phyloP scores from a whole-genome alignment of 35 echinoderm and acorn worm genomes.

The Ophioderma brevispina region DNA sequence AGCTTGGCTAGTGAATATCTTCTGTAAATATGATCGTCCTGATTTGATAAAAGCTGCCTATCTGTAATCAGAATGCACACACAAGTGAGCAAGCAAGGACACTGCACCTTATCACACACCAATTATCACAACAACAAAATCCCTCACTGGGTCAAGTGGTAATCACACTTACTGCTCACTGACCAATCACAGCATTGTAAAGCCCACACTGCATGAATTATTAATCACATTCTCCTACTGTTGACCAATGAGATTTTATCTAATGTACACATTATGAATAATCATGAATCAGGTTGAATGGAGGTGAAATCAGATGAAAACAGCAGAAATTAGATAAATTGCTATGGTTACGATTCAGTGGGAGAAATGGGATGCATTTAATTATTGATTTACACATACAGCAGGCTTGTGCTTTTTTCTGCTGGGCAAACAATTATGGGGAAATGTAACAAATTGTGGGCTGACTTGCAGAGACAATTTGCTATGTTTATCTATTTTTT shows the following conservation, averaged over 20 bases:
- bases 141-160: neutral
- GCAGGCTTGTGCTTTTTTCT: neutral
- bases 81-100: neutral
- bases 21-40: neutral
- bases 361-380: neutral
- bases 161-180: neutral
- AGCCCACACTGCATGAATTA: neutral
- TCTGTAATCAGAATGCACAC: neutral
- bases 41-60: neutral
- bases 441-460: too few species aligned
- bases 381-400: neutral
- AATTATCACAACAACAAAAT: neutral
- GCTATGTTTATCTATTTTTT: too few species aligned
- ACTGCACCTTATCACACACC: neutral
- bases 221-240: neutral
- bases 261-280: neutral
- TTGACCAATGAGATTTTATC: neutral
- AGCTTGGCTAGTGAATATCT: neutral
- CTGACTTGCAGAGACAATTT: too few species aligned
- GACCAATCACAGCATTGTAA: neutral
- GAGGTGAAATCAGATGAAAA: neutral
- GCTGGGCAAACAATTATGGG: neutral
- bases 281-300: neutral
- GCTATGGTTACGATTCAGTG: neutral
- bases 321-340: conserved; percentile 2